phyloP scores from a whole-genome alignment of 2,888 invertebrate genomes.

The Hemicrepidius hirtus region DNA sequence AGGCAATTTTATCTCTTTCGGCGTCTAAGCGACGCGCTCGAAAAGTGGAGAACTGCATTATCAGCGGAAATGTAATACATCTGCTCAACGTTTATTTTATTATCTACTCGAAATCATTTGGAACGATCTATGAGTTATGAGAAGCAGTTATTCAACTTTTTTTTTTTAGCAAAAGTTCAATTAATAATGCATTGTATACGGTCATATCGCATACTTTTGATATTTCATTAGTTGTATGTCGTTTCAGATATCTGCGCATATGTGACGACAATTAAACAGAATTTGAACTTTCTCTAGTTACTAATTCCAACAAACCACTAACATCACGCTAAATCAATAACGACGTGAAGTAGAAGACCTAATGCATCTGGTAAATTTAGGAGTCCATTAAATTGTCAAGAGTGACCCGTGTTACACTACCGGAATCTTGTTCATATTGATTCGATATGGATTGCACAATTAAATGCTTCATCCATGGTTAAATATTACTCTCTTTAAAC shows the following conservation, averaged over 20 bases:
- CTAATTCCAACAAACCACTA: slow-evolving; percentile 27
- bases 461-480: no score
- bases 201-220: no score
- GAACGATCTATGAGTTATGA: slow-evolving; percentile 53
- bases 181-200: no score
- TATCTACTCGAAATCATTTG: slow-evolving; percentile 53
- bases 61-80: slow-evolving; percentile 56
- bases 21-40: slow-evolving; percentile 47
- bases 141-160: slow-evolving; percentile 45
- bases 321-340: slow-evolving; percentile 38
- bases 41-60: slow-evolving; percentile 49
- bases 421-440: slow-evolving; percentile 34
- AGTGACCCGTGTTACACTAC: slow-evolving; percentile 44
- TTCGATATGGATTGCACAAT: no score
- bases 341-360: slow-evolving; percentile 27
- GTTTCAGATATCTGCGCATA: neutral
- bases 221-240: neutral
- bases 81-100: slow-evolving; percentile 56
- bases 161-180: slow-evolving; percentile 24
- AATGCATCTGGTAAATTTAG: slow-evolving; percentile 45
- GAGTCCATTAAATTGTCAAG: slow-evolving; percentile 50
- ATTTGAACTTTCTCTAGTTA: slow-evolving; percentile 8
- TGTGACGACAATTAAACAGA: neutral
- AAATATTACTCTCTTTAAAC: slow-evolving; percentile 33
- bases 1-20: slow-evolving; percentile 39